Evolutionary conservation across 1,140 invertebrate species (phyloP).

Genomic region (Matsumurasca onukii): DNA sequence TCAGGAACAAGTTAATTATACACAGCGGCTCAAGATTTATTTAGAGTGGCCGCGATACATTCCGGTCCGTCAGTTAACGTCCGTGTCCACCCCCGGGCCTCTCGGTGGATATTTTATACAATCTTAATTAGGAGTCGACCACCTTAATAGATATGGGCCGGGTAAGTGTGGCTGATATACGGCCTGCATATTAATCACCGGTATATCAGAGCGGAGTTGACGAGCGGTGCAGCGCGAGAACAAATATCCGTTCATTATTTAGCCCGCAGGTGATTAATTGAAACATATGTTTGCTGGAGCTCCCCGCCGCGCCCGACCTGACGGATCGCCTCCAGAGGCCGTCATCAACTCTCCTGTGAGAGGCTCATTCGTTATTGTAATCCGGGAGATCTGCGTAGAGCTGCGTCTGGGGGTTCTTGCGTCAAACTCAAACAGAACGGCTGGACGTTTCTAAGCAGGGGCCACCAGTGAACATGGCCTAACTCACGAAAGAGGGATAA

Average conservation of each 20-base stretch:
- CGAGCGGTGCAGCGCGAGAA: neutral
- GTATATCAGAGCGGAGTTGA: too few relatives aligned
- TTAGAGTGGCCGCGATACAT: constrained; percentile 17
- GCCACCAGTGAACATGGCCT: too few relatives aligned
- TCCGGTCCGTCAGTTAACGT: neutral
- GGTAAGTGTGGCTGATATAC: neutral
- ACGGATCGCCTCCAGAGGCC: neutral
- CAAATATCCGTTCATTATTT: constrained; percentile 10
- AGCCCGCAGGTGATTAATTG: neutral
- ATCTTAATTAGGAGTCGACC: constrained; percentile 19
- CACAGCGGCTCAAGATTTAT: constrained; percentile 15
- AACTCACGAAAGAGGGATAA: too few relatives aligned
- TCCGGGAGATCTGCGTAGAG: too few relatives aligned
- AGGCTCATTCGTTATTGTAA: too few relatives aligned
- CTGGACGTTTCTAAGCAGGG: too few relatives aligned
- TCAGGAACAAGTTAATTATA: constrained; percentile 22
- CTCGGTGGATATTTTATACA: constrained; percentile 17
- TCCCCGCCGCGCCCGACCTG: neutral
- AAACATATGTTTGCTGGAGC: constrained; percentile 16
- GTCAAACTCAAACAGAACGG: too few relatives aligned
- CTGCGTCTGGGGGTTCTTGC: too few relatives aligned
- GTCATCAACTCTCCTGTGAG: too few relatives aligned
- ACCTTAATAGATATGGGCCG: constrained; percentile 23
- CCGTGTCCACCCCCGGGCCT: constrained; percentile 14
- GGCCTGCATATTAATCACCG: constrained; percentile 22